Percentiles rank a stretch among this genome's conserved stretches.
phyloP scores from a whole-genome alignment of 2,888 invertebrate species.

The Biston betularia region DNA sequence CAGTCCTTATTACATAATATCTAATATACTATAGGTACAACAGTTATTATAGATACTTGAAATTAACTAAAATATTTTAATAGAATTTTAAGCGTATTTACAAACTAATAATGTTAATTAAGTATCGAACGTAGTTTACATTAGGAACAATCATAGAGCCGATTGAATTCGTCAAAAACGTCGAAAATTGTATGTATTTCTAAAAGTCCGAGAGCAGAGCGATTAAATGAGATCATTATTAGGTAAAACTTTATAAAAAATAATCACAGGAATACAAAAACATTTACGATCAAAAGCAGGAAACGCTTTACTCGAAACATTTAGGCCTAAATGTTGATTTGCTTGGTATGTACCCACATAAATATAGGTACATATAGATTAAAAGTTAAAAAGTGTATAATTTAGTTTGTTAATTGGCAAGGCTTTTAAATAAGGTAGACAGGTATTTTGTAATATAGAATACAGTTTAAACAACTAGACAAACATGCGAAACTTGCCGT shows the following conservation, averaged over 20 bases:
- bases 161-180: neutral
- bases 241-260: slow-evolving; percentile 29
- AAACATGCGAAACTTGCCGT: neutral
- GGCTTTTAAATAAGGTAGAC: slow-evolving; percentile 21
- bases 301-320: neutral
- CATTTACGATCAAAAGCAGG: slow-evolving; percentile 2
- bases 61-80: slow-evolving; percentile 40
- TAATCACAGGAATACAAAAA: slow-evolving; percentile 32
- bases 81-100: slow-evolving; percentile 35
- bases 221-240: slow-evolving; percentile 28
- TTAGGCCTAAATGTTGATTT: slow-evolving; percentile 32
- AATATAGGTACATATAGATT: neutral
- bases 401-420: neutral
- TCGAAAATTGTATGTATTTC: neutral
- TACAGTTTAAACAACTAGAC: neutral
- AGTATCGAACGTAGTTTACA: neutral
- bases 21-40: slow-evolving; percentile 52
- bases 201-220: slow-evolving; percentile 1
- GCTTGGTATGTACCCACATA: neutral
- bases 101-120: slow-evolving; percentile 20
- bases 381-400: neutral
- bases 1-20: slow-evolving; percentile 55
- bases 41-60: slow-evolving; percentile 48
- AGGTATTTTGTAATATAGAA: neutral
- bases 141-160: slow-evolving; percentile 18